Conservation (phyloP, 2,113 vertebrate species). For the Macrotis lagotis region DNA sequence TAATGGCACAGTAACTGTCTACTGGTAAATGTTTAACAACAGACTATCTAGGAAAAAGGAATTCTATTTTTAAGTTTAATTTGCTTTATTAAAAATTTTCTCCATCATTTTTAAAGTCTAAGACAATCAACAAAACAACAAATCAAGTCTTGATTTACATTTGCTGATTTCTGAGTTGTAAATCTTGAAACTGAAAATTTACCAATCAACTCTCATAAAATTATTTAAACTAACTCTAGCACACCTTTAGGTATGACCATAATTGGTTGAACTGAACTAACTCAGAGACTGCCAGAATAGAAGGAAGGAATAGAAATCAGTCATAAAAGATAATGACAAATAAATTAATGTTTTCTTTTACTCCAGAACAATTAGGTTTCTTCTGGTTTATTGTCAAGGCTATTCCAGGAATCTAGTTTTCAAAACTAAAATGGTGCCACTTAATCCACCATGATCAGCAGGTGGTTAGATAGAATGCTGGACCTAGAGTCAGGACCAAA, state of each 20-base stretch:
- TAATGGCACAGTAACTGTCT: background rate
- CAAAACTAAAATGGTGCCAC: background rate
- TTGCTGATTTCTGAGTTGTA: background rate
- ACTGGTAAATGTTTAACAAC: background rate
- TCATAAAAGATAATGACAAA: background rate
- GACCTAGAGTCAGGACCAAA: background rate
- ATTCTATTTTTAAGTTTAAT: background rate
- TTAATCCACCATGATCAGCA: background rate
- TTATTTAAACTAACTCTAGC: background rate
- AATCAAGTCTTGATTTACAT: background rate
- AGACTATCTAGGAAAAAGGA: background rate
- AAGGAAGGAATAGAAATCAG: background rate
- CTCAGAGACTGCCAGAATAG: background rate
- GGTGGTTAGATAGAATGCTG: background rate
- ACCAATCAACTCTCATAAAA: background rate
- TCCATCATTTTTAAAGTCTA: background rate
- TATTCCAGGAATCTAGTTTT: background rate
- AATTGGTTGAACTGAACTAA: background rate
- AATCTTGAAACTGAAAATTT: background rate
- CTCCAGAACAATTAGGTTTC: background rate
- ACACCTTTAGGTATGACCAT: background rate
- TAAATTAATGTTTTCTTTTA: background rate
- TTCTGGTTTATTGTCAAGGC: background rate
- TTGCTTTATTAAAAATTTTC: background rate
- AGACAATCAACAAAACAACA: background rate